A percentile compares a stretch with the other conserved stretches of the same genome.
Conservation (phyloP, 2,113 vertebrate species). For the Pterocles burchelli region DNA sequence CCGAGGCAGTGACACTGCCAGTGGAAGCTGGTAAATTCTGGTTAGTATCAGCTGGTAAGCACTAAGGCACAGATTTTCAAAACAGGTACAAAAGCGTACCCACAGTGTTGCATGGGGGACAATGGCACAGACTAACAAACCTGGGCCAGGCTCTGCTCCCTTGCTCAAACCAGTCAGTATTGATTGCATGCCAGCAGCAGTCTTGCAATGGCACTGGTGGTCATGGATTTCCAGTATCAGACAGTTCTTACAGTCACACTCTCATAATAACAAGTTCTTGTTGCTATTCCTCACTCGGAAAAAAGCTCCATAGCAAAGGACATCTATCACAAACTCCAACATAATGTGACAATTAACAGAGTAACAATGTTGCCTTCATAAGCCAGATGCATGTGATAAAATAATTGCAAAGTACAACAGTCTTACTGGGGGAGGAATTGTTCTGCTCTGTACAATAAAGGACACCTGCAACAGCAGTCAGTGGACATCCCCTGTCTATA, state of each 20-base stretch:
- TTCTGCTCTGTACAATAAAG: not conserved
- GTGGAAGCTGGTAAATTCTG: not conserved
- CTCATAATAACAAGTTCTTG: not conserved
- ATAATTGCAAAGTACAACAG: not conserved
- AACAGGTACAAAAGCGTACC: fast-evolving
- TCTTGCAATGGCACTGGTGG: not conserved
- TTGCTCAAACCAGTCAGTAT: fast-evolving
- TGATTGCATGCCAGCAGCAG: fast-evolving
- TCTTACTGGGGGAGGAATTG: not conserved
- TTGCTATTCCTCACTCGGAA: not conserved
- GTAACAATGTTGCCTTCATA: fast-evolving
- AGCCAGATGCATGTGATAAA: not conserved
- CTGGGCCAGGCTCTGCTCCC: not conserved
- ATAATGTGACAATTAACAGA: not conserved
- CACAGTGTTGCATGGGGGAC: fast-evolving
- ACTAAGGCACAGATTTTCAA: not conserved
- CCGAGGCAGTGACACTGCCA: not conserved
- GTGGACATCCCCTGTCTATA: fast-evolving
- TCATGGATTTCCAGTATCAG: not conserved
- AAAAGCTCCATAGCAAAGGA: not conserved
- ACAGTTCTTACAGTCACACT: not conserved
- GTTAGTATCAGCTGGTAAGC: not conserved
- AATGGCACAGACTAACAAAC: fast-evolving
- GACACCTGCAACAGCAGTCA: fast-evolving
- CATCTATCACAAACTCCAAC: not conserved